These are phyloP conservation scores for Coendou prehensilis DNA, from an alignment of 2,797 vertebrate species.

Conservation along the genomic window DNA sequence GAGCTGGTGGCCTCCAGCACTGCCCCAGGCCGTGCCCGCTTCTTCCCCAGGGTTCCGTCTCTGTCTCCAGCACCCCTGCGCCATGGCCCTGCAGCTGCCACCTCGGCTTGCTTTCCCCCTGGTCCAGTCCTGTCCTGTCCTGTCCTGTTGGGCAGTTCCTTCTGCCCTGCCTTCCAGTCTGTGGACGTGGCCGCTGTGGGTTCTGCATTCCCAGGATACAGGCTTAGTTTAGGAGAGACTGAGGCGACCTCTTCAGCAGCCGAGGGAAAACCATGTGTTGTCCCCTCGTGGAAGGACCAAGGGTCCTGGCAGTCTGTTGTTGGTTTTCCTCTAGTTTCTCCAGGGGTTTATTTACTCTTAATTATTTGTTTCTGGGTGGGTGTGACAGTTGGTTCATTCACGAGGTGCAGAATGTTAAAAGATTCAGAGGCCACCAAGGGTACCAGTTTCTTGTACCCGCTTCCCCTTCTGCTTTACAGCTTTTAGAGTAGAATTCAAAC, in stretches of 20 bases:
- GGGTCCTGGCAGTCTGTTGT: background rate
- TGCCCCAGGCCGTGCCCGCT: background rate
- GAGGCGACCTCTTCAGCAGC: background rate
- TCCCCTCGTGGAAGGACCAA: background rate
- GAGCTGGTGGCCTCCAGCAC: background rate
- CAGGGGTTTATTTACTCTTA: background rate
- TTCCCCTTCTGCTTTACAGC: background rate
- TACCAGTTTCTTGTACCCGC: background rate
- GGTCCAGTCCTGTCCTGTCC: background rate
- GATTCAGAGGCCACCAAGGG: background rate
- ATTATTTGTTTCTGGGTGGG: background rate
- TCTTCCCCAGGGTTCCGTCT: background rate
- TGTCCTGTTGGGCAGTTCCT: background rate
- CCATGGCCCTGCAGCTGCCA: background rate
- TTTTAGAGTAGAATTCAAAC: slow-evolving; percentile 15
- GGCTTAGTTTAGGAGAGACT: background rate
- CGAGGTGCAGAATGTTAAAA: background rate
- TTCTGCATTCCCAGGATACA: background rate
- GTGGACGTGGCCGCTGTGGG: background rate
- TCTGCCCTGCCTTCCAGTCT: background rate
- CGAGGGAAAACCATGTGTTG: rapidly evolving
- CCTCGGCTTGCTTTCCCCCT: background rate
- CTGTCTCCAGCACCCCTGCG: background rate
- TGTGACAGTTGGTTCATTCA: background rate
- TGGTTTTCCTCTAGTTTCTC: background rate